These are phyloP conservation scores for Brachionus rubens DNA, from an alignment of 1,140 invertebrate species.

Conservation along the genomic window DNA sequence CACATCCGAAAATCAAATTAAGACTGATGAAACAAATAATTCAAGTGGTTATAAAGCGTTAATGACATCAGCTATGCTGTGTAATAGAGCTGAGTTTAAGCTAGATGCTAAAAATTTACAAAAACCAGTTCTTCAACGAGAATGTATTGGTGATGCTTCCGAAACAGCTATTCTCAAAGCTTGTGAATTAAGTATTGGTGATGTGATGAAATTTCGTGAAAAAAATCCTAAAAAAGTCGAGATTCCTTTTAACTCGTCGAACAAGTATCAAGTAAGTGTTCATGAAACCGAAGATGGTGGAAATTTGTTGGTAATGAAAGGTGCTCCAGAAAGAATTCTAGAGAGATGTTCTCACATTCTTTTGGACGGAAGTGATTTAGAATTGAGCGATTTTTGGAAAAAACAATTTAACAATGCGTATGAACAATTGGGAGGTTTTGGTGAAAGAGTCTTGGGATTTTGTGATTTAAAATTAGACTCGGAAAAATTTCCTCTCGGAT, in stretches of 20 bases:
- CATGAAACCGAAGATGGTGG: conserved; percentile 46
- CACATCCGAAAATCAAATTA: conserved; percentile 62
- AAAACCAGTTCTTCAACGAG: conserved; percentile 44
- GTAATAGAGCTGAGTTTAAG: conserved; percentile 47
- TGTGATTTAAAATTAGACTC: conserved; percentile 82
- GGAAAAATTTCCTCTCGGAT: conserved; percentile 81
- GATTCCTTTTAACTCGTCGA: conserved; percentile 98
- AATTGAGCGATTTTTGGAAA: conserved; percentile 91
- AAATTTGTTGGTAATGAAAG: conserved; percentile 91
- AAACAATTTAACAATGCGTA: conserved; percentile 97
- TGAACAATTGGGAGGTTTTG: conserved; percentile 91
- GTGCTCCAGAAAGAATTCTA: conserved; percentile 94
- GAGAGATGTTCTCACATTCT: conserved; percentile 92
- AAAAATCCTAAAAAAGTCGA: conserved; percentile 93
- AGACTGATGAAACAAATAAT: not conserved
- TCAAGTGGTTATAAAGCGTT: not conserved
- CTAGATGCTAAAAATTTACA: conserved; percentile 9
- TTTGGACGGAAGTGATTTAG: conserved; percentile 90
- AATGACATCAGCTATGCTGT: conserved; percentile 42
- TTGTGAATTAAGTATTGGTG: conserved; percentile 50
- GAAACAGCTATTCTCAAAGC: conserved; percentile 57
- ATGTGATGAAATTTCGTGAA: conserved; percentile 66
- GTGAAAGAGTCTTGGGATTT: conserved; percentile 90
- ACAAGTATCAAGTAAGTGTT: conserved; percentile 79
- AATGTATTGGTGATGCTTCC: conserved; percentile 54